phyloP scores from a whole-genome alignment of 2,113 vertebrate species.

The Saccopteryx bilineata region DNA sequence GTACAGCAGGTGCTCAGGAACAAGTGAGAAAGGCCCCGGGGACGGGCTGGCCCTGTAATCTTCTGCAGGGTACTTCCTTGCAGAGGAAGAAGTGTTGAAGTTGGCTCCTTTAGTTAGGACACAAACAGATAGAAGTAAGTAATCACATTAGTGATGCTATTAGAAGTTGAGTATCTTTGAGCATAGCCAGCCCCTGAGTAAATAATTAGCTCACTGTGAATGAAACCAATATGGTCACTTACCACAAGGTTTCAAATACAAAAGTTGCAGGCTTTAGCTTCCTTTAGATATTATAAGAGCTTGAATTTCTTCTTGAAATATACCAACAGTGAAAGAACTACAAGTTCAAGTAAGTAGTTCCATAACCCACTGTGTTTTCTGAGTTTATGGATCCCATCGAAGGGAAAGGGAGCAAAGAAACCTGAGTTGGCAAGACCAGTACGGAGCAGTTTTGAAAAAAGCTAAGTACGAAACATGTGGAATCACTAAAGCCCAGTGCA shows the following conservation, averaged over 20 bases:
- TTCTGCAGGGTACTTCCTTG: conserved; percentile 71
- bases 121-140: conserved; percentile 27
- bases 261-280: background rate
- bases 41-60: conserved; percentile 19
- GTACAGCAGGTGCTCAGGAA: conserved; percentile 90
- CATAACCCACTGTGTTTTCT: background rate
- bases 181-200: conserved; percentile 52
- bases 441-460: conserved; percentile 34
- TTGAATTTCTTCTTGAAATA: conserved; percentile 65
- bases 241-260: background rate
- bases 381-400: background rate
- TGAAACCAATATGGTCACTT: conserved; percentile 62
- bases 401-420: conserved; percentile 23
- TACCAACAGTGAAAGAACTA: background rate
- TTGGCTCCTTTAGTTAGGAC: background rate
- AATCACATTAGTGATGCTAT: conserved; percentile 61
- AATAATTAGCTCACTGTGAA: conserved; percentile 71
- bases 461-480: conserved; percentile 57
- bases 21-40: conserved; percentile 79
- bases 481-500: conserved; percentile 67
- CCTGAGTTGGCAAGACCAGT: conserved; percentile 17
- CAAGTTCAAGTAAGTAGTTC: background rate
- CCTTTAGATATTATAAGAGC: background rate
- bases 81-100: background rate
- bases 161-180: conserved; percentile 55